Evolutionary conservation across 2,888 invertebrate species (phyloP).

Genomic region (Petrolisthes manimaculis): DNA sequence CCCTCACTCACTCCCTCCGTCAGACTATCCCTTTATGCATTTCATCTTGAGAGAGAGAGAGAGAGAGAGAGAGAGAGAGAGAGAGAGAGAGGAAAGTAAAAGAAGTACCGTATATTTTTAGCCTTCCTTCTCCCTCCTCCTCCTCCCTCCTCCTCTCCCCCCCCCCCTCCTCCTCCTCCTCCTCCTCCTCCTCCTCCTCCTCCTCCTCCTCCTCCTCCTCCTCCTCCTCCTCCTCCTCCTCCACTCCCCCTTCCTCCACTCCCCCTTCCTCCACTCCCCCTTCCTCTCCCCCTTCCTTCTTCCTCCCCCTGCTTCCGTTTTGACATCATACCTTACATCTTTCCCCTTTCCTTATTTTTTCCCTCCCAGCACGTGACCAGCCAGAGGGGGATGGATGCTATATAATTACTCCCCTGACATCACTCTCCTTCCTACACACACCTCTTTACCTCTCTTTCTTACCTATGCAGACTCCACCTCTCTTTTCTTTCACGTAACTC

Average conservation of each 20-base stretch:
- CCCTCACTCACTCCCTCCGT: neutral
- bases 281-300: neutral
- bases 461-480: too few relatives aligned
- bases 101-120: neutral
- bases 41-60: slow-evolving; percentile 14
- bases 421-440: neutral
- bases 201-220: neutral
- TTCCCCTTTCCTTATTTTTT: neutral
- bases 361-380: neutral
- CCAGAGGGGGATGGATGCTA: neutral
- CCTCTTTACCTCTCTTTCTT: neutral
- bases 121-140: slow-evolving; percentile 1
- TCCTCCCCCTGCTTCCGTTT: neutral
- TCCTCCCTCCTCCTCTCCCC: neutral
- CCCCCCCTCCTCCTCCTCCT: neutral
- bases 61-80: slow-evolving; percentile 12
- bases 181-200: neutral
- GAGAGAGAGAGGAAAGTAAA: neutral
- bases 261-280: neutral
- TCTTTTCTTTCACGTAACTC: too few relatives aligned
- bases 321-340: neutral
- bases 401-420: neutral
- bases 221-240: neutral
- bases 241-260: neutral
- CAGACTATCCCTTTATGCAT: neutral